phyloP scores from a whole-genome alignment of 2,113 vertebrate species.

The Phaethon lepturus region DNA sequence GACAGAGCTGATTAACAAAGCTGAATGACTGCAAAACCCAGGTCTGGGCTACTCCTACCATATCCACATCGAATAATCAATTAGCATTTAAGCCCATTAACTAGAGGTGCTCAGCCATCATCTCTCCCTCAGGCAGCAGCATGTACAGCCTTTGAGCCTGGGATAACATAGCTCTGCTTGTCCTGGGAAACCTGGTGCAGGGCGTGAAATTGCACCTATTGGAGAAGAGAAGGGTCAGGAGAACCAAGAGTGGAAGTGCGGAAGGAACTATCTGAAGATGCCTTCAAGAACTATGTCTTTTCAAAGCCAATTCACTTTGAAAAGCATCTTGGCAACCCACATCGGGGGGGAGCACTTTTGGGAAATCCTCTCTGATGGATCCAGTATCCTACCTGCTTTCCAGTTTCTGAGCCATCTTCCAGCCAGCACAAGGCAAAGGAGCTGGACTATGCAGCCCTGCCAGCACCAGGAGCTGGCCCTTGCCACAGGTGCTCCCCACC shows the following conservation, averaged over 20 bases:
- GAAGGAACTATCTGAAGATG: neutral
- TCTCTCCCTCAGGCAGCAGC: neutral
- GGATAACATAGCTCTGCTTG: rapidly evolving
- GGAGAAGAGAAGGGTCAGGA: neutral
- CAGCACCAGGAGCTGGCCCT: neutral
- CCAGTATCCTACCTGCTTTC: neutral
- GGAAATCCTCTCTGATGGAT: neutral
- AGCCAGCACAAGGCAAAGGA: neutral
- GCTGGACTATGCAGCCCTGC: neutral
- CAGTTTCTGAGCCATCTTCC: neutral
- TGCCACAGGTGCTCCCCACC: rapidly evolving
- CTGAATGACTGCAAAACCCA: neutral
- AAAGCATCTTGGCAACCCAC: neutral
- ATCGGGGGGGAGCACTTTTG: neutral
- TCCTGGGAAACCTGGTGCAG: neutral
- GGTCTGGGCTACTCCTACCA: neutral
- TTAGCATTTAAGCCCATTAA: neutral
- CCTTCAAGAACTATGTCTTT: neutral
- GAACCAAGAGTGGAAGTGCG: neutral
- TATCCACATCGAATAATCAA: neutral
- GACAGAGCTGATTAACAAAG: neutral
- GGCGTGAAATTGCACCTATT: neutral
- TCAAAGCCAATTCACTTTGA: neutral
- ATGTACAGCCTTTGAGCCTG: neutral
- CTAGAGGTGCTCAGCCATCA: neutral